These are phyloP conservation scores for Mionectes macconnelli DNA, from an alignment of 2,113 vertebrate species.

Conservation along the genomic window DNA sequence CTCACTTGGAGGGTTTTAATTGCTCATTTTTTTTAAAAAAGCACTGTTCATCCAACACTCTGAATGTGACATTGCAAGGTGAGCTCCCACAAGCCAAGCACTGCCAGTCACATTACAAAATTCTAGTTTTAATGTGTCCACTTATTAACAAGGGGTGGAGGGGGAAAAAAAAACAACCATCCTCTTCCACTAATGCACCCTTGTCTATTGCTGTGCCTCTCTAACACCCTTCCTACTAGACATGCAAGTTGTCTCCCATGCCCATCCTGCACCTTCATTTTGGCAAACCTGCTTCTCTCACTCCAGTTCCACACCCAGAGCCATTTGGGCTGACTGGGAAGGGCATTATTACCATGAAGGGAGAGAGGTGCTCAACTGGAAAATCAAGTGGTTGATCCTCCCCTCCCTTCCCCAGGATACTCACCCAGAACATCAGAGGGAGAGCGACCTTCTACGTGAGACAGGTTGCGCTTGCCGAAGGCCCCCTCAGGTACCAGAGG, in stretches of 20 bases:
- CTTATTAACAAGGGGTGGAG: neutral
- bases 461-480: neutral
- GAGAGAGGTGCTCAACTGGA: neutral
- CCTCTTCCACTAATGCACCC: neutral
- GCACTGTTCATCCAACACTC: neutral
- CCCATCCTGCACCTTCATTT: neutral
- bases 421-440: neutral
- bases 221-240: neutral
- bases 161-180: neutral
- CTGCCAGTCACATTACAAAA: neutral
- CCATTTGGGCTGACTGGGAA: neutral
- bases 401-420: neutral
- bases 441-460: neutral
- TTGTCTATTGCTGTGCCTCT: fast-evolving
- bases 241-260: neutral
- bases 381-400: neutral
- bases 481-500: neutral
- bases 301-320: neutral
- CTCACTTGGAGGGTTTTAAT: neutral
- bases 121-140: neutral
- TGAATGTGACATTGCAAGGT: neutral
- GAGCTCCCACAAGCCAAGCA: neutral
- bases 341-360: neutral
- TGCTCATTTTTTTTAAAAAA: neutral
- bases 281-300: too few species aligned